Evolutionary conservation across 2,113 vertebrate genomes (phyloP).

Genomic region (Camelus bactrianus): DNA sequence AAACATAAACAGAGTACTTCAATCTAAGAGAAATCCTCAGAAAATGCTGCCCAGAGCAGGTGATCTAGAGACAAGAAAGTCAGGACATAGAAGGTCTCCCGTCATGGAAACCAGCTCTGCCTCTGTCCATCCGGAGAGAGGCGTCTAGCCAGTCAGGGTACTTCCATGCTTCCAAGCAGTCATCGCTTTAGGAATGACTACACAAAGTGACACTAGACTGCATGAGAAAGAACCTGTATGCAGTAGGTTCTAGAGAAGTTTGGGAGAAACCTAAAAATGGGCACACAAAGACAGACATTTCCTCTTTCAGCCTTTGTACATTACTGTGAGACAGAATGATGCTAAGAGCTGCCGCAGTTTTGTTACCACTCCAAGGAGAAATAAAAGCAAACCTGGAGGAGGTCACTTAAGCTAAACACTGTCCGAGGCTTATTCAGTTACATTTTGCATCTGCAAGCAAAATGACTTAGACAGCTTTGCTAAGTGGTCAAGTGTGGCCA

Average conservation of each 20-base stretch:
- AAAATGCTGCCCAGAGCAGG: not conserved
- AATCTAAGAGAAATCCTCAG: not conserved
- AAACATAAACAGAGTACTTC: not conserved
- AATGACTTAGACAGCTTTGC: not conserved
- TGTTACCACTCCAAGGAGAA: not conserved
- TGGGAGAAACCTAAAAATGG: not conserved
- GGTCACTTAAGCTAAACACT: not conserved
- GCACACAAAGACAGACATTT: not conserved
- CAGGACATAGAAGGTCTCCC: not conserved
- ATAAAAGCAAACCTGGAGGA: not conserved
- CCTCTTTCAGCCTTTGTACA: not conserved
- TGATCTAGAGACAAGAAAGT: not conserved
- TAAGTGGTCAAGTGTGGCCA: not conserved
- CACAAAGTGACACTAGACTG: not conserved
- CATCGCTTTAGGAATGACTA: not conserved
- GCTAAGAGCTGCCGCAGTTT: not conserved
- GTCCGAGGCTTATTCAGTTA: not conserved
- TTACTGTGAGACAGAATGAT: not conserved
- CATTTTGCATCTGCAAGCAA: not conserved
- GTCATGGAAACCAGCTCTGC: not conserved
- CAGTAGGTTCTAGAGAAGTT: not conserved
- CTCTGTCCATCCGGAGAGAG: not conserved
- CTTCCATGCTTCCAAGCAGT: not conserved
- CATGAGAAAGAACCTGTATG: not conserved
- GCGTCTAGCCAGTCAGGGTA: not conserved